Base-by-base conservation (phyloP, 2,888 invertebrate genomes). In the Tetragonula carbonaria region DNA sequence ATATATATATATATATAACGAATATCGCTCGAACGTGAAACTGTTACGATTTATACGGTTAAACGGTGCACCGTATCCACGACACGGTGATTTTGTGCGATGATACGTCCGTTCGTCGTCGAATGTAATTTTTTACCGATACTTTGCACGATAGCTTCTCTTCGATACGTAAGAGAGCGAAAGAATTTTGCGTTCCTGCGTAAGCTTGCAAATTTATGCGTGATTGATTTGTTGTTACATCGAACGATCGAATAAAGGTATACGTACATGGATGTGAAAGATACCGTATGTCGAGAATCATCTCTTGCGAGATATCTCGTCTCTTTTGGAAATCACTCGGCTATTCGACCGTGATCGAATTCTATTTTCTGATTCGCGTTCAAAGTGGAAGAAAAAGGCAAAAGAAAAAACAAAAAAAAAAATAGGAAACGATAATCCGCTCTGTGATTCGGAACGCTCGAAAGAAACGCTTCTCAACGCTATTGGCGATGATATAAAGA, bases 191-290 rank as follows among this genome's bases (percentile, higher is more conserved):
- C 14, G 63, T 63, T 71, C 21, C 23, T 28, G 18, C 68, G 21
- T 67, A 66, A 82, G 62, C 0, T 71, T 23, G 23, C 23, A 71
- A 82, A 76, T 82, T 82, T 18, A 66, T 55, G 62, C 45, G 66
- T 84, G 80, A 84, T 84, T 85, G 3, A 2, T 33, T 33, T 33
- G 33, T 33, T 85, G 84, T 85, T 85, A 50, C 65, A 68, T 62
- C 57, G 33, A 71, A 57, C 33, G 55, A 23, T 59, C 23, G 67
- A 73, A 84, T 79, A 83, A 84, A 79, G 53, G 5, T 59, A n/a
- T 13, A 57, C n/a, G n/a, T 57, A n/a, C 38, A 1, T 1, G 8
- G 38, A 38, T 38, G 38, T 57, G 4, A n/a, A 57, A 57, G n/a
- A 57, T n/a, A n/a, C 5, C n/a, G 13, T 13, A 14, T n/a, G 5